Percentiles rank a stretch among this genome's conserved stretches.
Evolutionary conservation across 2,888 invertebrate genomes (phyloP).

Genomic region (Drosophila barbarae): DNA sequence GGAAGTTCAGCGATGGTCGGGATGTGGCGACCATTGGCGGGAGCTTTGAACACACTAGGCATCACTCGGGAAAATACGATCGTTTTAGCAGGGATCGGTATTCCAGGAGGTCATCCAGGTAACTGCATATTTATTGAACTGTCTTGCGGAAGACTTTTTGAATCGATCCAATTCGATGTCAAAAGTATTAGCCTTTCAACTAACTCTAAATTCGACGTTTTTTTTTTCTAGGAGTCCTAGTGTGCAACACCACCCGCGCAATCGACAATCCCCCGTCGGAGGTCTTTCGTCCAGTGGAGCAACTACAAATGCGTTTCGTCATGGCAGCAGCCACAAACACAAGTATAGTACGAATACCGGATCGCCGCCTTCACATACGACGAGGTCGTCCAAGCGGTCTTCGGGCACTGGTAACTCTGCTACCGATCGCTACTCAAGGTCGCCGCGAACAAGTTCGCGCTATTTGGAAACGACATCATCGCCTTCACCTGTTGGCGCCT

Average conservation of each 20-base stretch:
- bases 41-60: constrained; percentile 68
- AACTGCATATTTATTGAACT: background rate
- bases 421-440: constrained; percentile 75
- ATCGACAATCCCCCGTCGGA: constrained; percentile 69
- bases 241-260: constrained; percentile 68
- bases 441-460: constrained; percentile 72
- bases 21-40: constrained; percentile 41
- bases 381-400: constrained; percentile 79
- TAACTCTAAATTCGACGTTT: background rate
- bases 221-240: constrained; percentile 73
- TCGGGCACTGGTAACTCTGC: constrained; percentile 52
- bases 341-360: constrained; percentile 54
- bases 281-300: constrained; percentile 38
- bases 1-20: constrained; percentile 76
- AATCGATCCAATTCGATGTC: background rate
- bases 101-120: constrained; percentile 75
- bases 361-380: constrained; percentile 79
- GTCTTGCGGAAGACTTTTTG: too few relatives aligned
- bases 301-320: constrained; percentile 62
- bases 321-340: constrained; percentile 67
- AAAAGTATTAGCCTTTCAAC: background rate
- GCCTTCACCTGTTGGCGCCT: constrained; percentile 76
- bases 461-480: constrained; percentile 80
- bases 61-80: constrained; percentile 72
- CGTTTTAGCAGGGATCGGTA: constrained; percentile 76